phyloP scores from a whole-genome alignment of 2,888 invertebrate species.

The Limnephilus rhombicus region DNA sequence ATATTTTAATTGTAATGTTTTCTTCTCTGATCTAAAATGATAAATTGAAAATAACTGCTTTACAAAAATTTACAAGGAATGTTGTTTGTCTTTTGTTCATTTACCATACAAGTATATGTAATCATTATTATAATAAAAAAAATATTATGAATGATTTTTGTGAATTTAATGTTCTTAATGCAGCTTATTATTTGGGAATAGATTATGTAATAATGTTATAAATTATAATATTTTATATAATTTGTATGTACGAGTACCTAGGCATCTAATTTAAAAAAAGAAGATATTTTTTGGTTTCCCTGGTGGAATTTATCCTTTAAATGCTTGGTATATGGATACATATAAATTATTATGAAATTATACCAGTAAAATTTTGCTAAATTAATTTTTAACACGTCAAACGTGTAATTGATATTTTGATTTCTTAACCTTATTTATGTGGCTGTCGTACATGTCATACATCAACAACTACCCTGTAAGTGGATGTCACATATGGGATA shows the following conservation, averaged over 20 bases:
- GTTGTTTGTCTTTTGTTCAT: not conserved
- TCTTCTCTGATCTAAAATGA: not conserved
- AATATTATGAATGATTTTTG: not conserved
- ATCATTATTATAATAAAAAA: not conserved
- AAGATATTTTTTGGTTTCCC: not conserved
- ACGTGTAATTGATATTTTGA: too few relatives aligned
- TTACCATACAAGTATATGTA: not conserved
- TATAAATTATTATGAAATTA: not conserved
- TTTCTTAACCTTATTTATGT: too few relatives aligned
- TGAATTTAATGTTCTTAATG: not conserved
- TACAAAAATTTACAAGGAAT: not conserved
- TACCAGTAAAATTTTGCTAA: not conserved
- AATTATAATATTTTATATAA: not conserved
- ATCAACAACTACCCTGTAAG: too few relatives aligned
- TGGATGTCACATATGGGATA: too few relatives aligned
- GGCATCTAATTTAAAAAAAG: not conserved
- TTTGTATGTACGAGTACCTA: not conserved
- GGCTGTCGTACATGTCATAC: too few relatives aligned
- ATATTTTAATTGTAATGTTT: not conserved
- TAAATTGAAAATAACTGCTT: not conserved
- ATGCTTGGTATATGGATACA: not conserved
- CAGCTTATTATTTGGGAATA: not conserved
- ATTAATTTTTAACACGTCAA: not conserved
- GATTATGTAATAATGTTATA: not conserved
- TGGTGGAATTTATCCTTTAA: not conserved